Evolutionary conservation across 1,140 invertebrate genomes (phyloP).

Genomic region (Riptortus pedestris): DNA sequence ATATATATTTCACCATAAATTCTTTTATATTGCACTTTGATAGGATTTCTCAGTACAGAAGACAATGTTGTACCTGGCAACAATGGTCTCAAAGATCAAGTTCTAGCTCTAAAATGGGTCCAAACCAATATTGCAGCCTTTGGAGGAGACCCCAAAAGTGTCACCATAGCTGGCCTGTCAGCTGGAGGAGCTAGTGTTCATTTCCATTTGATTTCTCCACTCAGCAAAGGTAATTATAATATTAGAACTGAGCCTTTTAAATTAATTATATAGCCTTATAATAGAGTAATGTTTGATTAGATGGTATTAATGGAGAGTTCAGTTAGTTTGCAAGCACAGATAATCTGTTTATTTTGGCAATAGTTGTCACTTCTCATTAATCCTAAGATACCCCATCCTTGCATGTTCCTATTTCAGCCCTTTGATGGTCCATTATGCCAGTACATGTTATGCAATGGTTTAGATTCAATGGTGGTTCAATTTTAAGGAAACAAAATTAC

Average conservation of each 20-base stretch:
- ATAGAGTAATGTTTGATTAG: not conserved
- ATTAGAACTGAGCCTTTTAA: not conserved
- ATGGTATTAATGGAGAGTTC: not conserved
- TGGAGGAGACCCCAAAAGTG: conserved; percentile 46
- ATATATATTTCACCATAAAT: too few relatives aligned
- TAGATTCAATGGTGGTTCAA: too few relatives aligned
- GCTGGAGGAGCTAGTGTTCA: conserved; percentile 50
- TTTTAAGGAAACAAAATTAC: too few relatives aligned
- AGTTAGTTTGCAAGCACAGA: not conserved
- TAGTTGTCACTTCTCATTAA: too few relatives aligned
- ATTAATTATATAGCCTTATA: not conserved
- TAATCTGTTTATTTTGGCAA: not conserved
- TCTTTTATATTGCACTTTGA: too few relatives aligned
- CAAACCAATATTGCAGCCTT: conserved; percentile 46
- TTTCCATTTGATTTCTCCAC: conserved; percentile 50
- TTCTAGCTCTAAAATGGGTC: conserved; percentile 51
- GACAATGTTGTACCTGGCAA: conserved; percentile 46
- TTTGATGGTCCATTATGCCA: too few relatives aligned
- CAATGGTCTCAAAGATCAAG: conserved; percentile 52
- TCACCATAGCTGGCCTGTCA: conserved; percentile 46
- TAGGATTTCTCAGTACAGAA: conserved; percentile 46
- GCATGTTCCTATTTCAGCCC: too few relatives aligned
- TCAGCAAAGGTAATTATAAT: conserved; percentile 30
- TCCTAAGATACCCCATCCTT: too few relatives aligned
- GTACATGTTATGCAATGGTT: too few relatives aligned